A percentile compares a stretch with the other conserved stretches of the same genome.
phyloP scores from a whole-genome alignment of 2,888 invertebrate species.

The Athripsodes cinereus region DNA sequence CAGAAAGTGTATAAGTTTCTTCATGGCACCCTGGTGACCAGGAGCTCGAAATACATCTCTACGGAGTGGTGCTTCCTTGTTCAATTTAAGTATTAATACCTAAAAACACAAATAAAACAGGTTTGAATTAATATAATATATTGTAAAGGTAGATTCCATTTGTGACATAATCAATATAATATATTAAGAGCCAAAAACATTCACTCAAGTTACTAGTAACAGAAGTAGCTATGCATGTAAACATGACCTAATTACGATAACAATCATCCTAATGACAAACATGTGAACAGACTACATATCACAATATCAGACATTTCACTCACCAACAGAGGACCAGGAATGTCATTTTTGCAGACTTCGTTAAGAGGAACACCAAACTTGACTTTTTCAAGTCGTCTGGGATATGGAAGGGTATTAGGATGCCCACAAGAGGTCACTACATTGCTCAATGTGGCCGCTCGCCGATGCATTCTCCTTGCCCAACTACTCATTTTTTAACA shows the following conservation, averaged over 20 bases:
- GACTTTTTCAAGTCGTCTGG: conserved; percentile 82
- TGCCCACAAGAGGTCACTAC: conserved; percentile 90
- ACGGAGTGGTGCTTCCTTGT: conserved; percentile 89
- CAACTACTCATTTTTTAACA: conserved; percentile 72
- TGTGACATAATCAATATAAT: too few relatives aligned
- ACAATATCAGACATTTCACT: conserved; percentile 35
- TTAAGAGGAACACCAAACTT: conserved; percentile 90
- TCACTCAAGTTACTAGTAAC: too few relatives aligned
- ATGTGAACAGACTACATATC: neutral
- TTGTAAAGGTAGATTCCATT: too few relatives aligned
- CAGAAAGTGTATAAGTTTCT: conserved; percentile 85
- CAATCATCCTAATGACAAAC: neutral
- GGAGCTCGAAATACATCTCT: conserved; percentile 94
- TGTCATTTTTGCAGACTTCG: conserved; percentile 92
- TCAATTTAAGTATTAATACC: conserved; percentile 87
- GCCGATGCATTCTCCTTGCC: conserved; percentile 87
- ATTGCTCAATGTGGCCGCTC: conserved; percentile 85
- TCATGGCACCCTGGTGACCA: conserved; percentile 92
- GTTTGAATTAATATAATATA: too few relatives aligned
- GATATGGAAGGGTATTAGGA: conserved; percentile 27
- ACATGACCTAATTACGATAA: neutral
- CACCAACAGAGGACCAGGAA: conserved; percentile 87
- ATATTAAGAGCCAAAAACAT: too few relatives aligned
- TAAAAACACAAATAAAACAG: too few relatives aligned
- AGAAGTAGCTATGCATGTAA: too few relatives aligned